A percentile compares a stretch with the other conserved stretches of the same genome.
Evolutionary conservation across 2,888 invertebrate genomes (phyloP).

Genomic region (Mythimna loreyi): DNA sequence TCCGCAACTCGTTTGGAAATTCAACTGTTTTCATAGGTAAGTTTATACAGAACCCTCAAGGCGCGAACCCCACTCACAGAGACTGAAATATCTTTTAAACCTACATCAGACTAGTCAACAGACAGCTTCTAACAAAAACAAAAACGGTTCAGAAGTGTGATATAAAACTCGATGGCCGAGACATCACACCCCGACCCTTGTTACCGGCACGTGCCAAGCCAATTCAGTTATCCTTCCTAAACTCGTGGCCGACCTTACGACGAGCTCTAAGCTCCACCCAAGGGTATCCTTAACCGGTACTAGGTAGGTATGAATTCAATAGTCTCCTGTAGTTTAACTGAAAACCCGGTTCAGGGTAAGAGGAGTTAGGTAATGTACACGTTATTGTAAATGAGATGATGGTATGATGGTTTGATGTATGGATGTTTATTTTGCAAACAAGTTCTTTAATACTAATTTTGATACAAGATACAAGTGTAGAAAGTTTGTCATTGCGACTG

Average conservation of each 20-base stretch:
- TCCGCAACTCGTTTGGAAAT: too few species aligned
- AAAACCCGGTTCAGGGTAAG: conserved; percentile 17
- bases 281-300: conserved; percentile 23
- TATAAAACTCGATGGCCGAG: conserved; percentile 27
- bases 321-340: not conserved
- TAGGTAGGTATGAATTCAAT: conserved; percentile 14
- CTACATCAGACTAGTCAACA: not conserved
- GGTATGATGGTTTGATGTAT: too few species aligned
- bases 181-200: conserved; percentile 49
- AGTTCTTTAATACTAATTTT: too few species aligned
- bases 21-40: too few species aligned
- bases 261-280: conserved; percentile 35
- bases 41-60: too few species aligned
- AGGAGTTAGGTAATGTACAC: not conserved
- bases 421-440: too few species aligned
- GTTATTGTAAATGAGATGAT: not conserved
- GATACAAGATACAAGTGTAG: too few species aligned
- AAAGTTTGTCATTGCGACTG: too few species aligned
- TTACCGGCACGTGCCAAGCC: conserved; percentile 45
- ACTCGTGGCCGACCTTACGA: conserved; percentile 41
- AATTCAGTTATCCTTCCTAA: conserved; percentile 56
- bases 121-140: not conserved
- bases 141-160: not conserved
- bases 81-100: too few species aligned
- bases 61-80: too few species aligned